A percentile compares a stretch with the other conserved stretches of the same genome.
Evolutionary conservation across 2,888 invertebrate genomes (phyloP).

Genomic region (Allygus modestus): DNA sequence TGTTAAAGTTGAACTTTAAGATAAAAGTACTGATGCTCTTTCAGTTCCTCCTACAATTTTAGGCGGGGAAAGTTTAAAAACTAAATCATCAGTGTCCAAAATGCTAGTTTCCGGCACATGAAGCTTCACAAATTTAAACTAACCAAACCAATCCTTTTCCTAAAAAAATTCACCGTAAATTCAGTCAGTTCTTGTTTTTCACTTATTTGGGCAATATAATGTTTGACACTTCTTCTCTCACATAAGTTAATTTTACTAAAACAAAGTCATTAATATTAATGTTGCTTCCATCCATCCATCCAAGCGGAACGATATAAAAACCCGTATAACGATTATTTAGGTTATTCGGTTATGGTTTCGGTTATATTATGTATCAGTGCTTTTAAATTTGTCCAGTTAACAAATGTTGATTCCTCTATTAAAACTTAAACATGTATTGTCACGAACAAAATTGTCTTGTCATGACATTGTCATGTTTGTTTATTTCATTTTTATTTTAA

Average conservation of each 20-base stretch:
- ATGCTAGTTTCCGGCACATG: neutral
- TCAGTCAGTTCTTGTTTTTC: slow-evolving; percentile 13
- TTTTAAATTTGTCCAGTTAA: too few relatives aligned
- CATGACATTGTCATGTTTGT: too few relatives aligned
- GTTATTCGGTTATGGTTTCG: too few relatives aligned
- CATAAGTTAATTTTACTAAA: slow-evolving; percentile 21
- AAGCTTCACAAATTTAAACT: neutral
- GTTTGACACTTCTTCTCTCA: neutral
- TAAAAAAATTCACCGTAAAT: neutral
- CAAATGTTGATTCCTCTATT: too few relatives aligned
- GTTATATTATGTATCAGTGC: too few relatives aligned
- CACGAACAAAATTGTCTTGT: too few relatives aligned
- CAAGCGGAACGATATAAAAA: too few relatives aligned
- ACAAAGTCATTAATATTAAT: slow-evolving; percentile 19
- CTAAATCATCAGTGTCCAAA: neutral
- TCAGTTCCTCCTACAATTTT: neutral
- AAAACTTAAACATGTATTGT: too few relatives aligned
- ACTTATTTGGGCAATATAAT: slow-evolving; percentile 15
- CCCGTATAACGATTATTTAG: too few relatives aligned
- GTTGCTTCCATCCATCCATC: slow-evolving; percentile 27
- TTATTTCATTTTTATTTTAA: too few relatives aligned
- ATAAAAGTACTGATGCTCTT: neutral
- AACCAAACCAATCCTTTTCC: neutral
- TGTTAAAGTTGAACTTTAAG: neutral
- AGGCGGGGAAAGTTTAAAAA: neutral